Base-by-base conservation (phyloP, 2,888 invertebrate species). In the Digitonthophagus gazella region DNA sequence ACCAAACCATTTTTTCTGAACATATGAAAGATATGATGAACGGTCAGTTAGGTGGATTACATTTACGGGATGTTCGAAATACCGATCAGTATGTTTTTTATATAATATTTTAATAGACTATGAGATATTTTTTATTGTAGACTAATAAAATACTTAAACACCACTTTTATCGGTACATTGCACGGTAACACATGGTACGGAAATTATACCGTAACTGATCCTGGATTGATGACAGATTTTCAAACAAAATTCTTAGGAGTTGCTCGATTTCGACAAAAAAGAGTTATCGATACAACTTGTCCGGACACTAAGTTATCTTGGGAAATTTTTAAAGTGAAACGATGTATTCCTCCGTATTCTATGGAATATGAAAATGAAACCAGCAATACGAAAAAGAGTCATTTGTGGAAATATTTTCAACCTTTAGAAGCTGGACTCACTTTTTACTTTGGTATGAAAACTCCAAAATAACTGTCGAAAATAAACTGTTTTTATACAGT, bases 221-320 rank as follows among this genome's bases (percentile, higher is more conserved):
- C 74, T 3, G 75, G 76, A 16, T 67, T 75, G 15, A 67, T 72
- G 67, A 44, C 65, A 2, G 76, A 76, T 28, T 74, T 73, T 63
- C 69, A 65, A 54, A 74, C 72, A 1, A 75, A 73, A 71, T 65
- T 75, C 20, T 20, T 76, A 14, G 75, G 76, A 5, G 71, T 75
- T 1, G 73, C 69, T 14, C 68, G 74, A n/a, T 63, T 76, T 44
- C 70, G 75, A 3, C 76, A 76, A 55, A 63, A 70, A 5, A 68
- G 74, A 15, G 72, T 74, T n/a, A 20, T 57, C 5, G n/a, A 64
- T 5, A 61, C 68, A 8, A 67, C 69, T 19, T 76, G 76, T 58
- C 8, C 19, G 0, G n/a, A 71, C 15, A 19, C 64, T 22, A 20
- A 55, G 6, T 55, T 64, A 8, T 28, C 15, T 5, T 58, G 69